Percentiles rank a stretch among this genome's conserved stretches.
Conservation (phyloP, 2,888 invertebrate genomes). For the Leucophora obtusa region DNA sequence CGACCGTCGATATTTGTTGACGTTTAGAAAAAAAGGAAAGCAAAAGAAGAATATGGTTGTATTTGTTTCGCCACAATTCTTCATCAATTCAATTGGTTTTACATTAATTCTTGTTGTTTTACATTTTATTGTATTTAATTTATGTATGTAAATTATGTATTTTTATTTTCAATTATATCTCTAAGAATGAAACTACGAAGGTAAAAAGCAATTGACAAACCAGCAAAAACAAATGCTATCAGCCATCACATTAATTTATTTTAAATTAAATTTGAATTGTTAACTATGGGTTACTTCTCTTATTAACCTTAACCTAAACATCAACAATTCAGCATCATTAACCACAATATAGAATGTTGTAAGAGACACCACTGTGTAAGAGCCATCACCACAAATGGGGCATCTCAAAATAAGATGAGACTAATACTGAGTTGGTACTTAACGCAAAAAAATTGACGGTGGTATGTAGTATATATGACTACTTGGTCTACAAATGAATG, state of each 20-base stretch:
- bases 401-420: conserved; percentile 47
- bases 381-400: conserved; percentile 42
- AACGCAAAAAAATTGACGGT: conserved; percentile 33
- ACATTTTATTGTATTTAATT: too few species aligned
- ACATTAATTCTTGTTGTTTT: too few species aligned
- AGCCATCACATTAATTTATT: not conserved
- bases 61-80: too few species aligned
- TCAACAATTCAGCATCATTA: conserved; percentile 65
- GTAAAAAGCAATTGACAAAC: too few species aligned
- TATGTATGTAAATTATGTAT: too few species aligned
- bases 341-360: conserved; percentile 59
- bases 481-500: conserved; percentile 35
- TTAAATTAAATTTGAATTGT: not conserved
- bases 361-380: conserved; percentile 35
- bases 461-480: conserved; percentile 14
- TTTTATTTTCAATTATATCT: too few species aligned
- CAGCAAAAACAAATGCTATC: too few species aligned
- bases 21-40: too few species aligned
- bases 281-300: conserved; percentile 27
- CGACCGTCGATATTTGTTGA: too few species aligned
- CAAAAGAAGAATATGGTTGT: too few species aligned
- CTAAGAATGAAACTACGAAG: too few species aligned
- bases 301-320: conserved; percentile 61
- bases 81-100: too few species aligned
- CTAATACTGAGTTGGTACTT: conserved; percentile 45